Conservation (phyloP, 2,888 invertebrate species). For the Nomada ferruginata region DNA sequence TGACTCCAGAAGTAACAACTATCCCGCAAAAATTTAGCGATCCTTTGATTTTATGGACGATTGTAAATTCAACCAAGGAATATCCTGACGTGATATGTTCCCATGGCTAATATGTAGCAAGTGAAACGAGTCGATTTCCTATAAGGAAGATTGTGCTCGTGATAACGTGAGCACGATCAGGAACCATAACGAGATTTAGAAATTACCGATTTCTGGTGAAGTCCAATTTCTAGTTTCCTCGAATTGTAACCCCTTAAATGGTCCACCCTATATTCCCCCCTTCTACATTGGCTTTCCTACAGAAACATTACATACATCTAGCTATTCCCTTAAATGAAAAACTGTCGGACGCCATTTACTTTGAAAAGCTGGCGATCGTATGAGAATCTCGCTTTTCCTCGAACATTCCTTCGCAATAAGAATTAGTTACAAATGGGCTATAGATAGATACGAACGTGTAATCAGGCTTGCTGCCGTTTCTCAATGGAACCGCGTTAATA, state of each 20-base stretch:
- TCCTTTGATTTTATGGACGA: too few species aligned
- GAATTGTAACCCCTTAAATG: constrained; percentile 13
- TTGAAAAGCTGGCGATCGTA: not conserved
- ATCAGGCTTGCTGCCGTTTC: not conserved
- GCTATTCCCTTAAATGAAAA: not conserved
- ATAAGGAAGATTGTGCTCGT: constrained; percentile 23
- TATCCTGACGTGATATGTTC: constrained; percentile 18
- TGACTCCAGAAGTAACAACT: too few species aligned
- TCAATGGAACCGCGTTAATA: constrained; percentile 15
- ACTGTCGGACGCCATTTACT: not conserved
- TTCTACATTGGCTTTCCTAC: too few species aligned
- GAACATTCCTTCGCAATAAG: not conserved
- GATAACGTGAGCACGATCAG: constrained; percentile 16
- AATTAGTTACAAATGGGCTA: not conserved
- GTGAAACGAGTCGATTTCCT: constrained; percentile 30
- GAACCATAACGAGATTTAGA: constrained; percentile 32
- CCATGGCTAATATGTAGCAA: constrained; percentile 30
- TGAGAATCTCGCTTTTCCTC: not conserved
- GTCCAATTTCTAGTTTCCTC: constrained; percentile 17
- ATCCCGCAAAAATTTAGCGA: too few species aligned
- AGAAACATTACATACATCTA: not conserved
- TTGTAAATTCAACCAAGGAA: constrained; percentile 45
- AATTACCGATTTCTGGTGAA: constrained; percentile 12
- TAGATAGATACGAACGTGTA: not conserved
- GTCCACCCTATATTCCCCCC: not conserved